Conservation (phyloP, 1,140 invertebrate genomes). For the Acyrthosiphon pisum region DNA sequence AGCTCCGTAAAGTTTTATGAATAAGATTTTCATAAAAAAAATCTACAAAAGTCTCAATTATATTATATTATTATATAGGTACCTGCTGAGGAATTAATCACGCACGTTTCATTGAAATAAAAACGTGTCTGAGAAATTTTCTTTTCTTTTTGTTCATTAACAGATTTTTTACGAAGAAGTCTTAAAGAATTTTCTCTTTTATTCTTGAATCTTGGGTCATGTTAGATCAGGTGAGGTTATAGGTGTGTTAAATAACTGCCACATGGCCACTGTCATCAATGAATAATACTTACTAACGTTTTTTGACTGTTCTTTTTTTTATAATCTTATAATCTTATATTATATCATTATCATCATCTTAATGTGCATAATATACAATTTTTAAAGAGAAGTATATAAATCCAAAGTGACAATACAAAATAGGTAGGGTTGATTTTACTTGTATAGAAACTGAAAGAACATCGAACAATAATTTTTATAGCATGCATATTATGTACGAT, state of each 20-base stretch:
- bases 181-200: not conserved
- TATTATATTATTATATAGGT: not conserved
- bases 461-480: too few relatives aligned
- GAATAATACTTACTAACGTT: not conserved
- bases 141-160: constrained; percentile 21
- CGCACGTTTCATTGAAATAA: constrained; percentile 6
- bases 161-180: not conserved
- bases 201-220: not conserved
- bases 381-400: not conserved
- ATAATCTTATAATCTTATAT: not conserved
- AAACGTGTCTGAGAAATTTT: constrained; percentile 11
- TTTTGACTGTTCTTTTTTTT: not conserved
- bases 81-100: not conserved
- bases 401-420: not conserved
- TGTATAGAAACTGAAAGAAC: not conserved
- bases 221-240: not conserved
- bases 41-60: not conserved
- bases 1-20: not conserved
- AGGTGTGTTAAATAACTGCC: not conserved
- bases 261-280: not conserved
- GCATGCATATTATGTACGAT: too few relatives aligned
- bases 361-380: not conserved
- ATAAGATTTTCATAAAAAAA: not conserved
- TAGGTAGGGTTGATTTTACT: not conserved
- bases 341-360: not conserved